Conservation (phyloP, 1,140 invertebrate species). For the Ectropis grisescens region DNA sequence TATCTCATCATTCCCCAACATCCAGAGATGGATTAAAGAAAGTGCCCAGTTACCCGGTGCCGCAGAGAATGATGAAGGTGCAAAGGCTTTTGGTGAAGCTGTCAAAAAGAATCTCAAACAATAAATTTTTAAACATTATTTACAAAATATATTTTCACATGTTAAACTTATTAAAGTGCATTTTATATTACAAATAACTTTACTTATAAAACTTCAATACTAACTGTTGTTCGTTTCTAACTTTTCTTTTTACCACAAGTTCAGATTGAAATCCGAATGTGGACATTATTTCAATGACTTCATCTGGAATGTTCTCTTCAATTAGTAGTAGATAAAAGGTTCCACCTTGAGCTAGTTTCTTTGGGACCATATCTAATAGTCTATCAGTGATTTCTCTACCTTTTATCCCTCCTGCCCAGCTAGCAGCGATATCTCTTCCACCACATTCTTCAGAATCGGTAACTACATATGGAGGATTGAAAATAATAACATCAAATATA, state of each 20-base stretch:
- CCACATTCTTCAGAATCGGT: constrained; percentile 81
- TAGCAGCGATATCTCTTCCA: constrained; percentile 71
- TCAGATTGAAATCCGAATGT: constrained; percentile 72
- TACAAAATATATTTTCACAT: constrained; percentile 26
- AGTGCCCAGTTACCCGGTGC: constrained; percentile 70
- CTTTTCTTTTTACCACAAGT: constrained; percentile 77
- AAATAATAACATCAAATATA: constrained; percentile 88
- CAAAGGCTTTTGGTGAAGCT: constrained; percentile 65
- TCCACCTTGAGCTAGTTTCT: constrained; percentile 78
- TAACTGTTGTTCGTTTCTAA: constrained; percentile 79
- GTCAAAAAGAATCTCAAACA: constrained; percentile 69
- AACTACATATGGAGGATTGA: constrained; percentile 98
- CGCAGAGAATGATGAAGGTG: constrained; percentile 69
- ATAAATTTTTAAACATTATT: constrained; percentile 8
- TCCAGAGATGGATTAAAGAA: constrained; percentile 74
- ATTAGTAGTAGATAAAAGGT: constrained; percentile 89
- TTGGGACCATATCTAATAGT: constrained; percentile 77
- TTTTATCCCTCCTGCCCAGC: constrained; percentile 89
- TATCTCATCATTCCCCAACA: constrained; percentile 75
- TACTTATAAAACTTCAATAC: constrained; percentile 72
- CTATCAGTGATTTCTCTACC: constrained; percentile 87
- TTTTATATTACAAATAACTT: not conserved
- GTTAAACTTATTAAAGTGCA: constrained; percentile 12
- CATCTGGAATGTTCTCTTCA: constrained; percentile 86
- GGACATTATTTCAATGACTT: constrained; percentile 76